Percentiles rank a stretch among this genome's conserved stretches.
These are phyloP conservation scores for Eunapius fragilis DNA, from an alignment of 37 sponge, comb jelly and placozoan genomes.

Conservation along the genomic window DNA sequence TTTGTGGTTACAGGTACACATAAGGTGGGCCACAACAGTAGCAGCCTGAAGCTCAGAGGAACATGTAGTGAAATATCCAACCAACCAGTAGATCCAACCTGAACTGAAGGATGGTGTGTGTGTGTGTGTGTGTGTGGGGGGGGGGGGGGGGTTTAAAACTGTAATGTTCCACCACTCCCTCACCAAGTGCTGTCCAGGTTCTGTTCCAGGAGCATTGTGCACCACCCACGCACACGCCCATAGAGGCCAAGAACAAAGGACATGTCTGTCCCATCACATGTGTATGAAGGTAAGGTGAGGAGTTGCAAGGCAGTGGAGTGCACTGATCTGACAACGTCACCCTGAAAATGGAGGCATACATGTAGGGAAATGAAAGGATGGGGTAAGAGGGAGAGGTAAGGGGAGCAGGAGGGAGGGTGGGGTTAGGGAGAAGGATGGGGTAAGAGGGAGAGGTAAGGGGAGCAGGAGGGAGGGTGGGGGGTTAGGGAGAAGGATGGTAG, in stretches of 20 bases:
- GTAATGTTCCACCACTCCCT: neutral
- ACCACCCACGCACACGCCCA: neutral
- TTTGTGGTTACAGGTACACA: neutral
- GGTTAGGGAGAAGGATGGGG: too few species aligned
- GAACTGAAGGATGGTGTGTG: neutral
- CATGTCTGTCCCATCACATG: neutral
- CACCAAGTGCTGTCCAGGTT: neutral
- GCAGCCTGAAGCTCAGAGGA: slow-evolving; percentile 34
- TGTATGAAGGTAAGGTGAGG: neutral
- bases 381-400: neutral
- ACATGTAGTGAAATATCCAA: neutral
- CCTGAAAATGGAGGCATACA: neutral
- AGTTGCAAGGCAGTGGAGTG: neutral
- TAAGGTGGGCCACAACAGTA: slow-evolving; percentile 12
- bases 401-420: neutral
- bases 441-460: neutral
- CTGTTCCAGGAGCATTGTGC: neutral
- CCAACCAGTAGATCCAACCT: neutral
- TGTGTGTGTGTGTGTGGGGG: too few species aligned
- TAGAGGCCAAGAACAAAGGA: neutral
- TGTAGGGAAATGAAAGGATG: neutral
- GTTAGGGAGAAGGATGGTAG: too few species aligned
- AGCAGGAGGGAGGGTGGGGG: neutral
- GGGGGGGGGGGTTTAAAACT: too few species aligned
- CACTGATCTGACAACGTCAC: neutral